phyloP scores from a whole-genome alignment of 2,888 invertebrate genomes.

The Blastobasis lacticolella region DNA sequence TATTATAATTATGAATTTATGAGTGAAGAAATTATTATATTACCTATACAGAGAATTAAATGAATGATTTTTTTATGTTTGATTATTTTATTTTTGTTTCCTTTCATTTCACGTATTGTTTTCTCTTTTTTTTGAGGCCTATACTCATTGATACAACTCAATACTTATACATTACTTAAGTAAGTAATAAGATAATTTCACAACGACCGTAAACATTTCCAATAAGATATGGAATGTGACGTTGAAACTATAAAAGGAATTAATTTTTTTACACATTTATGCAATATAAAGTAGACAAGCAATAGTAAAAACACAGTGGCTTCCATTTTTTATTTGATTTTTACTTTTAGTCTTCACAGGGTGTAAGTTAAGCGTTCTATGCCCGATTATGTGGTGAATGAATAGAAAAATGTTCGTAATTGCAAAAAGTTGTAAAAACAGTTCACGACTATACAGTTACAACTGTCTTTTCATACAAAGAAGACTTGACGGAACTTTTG shows the following conservation, averaged over 20 bases:
- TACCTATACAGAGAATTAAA: constrained; percentile 68
- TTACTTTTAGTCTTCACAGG: constrained; percentile 1
- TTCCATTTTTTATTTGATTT: constrained; percentile 3
- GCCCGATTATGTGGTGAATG: not conserved
- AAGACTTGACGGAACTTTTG: too few species aligned
- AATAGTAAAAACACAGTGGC: constrained; percentile 4
- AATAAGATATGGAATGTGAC: not conserved
- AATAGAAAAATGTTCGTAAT: too few species aligned
- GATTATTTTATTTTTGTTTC: constrained; percentile 34
- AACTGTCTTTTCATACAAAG: too few species aligned
- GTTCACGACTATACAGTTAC: constrained; percentile 6
- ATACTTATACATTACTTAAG: constrained; percentile 11
- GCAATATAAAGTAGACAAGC: constrained; percentile 10
- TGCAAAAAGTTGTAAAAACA: too few species aligned
- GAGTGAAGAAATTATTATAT: constrained; percentile 53
- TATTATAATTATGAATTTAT: constrained; percentile 43
- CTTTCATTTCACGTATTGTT: constrained; percentile 24
- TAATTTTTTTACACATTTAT: constrained; percentile 29
- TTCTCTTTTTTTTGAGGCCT: constrained; percentile 2
- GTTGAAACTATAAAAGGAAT: constrained; percentile 32
- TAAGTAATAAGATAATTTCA: constrained; percentile 16
- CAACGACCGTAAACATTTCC: not conserved
- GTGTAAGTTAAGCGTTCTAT: not conserved
- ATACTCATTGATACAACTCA: not conserved
- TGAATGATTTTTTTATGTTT: constrained; percentile 56